Conservation (phyloP, 2,888 invertebrate species). For the Xanthia icteritia region DNA sequence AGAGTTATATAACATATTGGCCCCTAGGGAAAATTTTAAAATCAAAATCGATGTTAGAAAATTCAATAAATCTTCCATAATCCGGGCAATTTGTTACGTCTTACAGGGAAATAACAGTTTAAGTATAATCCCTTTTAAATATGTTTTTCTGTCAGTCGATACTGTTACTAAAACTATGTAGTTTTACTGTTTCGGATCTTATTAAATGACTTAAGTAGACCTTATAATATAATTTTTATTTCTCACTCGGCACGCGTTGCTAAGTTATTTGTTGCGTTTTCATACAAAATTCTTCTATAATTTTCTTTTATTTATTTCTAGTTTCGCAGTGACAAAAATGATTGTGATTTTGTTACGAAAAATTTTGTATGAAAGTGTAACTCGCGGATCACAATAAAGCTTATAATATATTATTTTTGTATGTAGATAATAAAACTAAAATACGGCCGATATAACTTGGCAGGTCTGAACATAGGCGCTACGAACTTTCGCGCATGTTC, state of each 20-base stretch:
- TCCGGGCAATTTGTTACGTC: background rate
- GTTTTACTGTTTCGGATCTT: conserved; percentile 39
- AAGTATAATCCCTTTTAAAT: background rate
- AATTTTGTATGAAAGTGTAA: conserved; percentile 51
- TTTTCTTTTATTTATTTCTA: conserved; percentile 16
- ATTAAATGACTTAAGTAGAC: conserved; percentile 50
- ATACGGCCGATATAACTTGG: too few relatives aligned
- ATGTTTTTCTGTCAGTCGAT: conserved; percentile 12
- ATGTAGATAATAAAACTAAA: conserved; percentile 66
- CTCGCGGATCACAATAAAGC: conserved; percentile 54
- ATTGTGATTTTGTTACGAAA: conserved; percentile 14
- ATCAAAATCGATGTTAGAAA: background rate
- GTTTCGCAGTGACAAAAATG: background rate
- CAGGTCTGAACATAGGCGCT: too few relatives aligned
- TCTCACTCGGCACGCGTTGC: conserved; percentile 47
- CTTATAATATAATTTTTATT: conserved; percentile 36
- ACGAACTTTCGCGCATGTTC: too few relatives aligned
- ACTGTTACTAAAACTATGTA: conserved; percentile 13
- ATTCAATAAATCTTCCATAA: background rate
- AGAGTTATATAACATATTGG: background rate
- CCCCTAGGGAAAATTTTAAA: background rate
- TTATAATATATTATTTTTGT: conserved; percentile 70
- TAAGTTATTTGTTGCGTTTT: conserved; percentile 36
- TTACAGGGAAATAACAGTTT: background rate
- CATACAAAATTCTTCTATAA: conserved; percentile 35